Conservation (phyloP, 1,140 invertebrate species). For the Centruroides sculpturatus region DNA sequence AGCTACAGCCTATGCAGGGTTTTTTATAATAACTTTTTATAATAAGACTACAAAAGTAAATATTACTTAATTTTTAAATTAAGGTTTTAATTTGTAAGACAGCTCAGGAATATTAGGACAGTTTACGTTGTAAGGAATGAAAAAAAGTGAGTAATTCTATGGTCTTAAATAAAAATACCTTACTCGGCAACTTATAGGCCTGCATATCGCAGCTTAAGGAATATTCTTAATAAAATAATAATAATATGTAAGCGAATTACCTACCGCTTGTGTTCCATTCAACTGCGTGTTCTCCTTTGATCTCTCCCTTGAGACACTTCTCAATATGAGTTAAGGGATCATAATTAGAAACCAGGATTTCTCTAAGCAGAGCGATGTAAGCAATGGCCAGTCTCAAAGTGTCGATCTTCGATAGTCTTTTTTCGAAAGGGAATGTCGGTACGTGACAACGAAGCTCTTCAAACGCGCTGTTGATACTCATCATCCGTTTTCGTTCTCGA, state of each 20-base stretch:
- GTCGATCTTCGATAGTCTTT: constrained; percentile 82
- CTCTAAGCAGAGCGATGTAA: constrained; percentile 82
- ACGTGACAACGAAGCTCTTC: constrained; percentile 77
- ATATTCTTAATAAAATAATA: too few relatives aligned
- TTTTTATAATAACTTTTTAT: too few relatives aligned
- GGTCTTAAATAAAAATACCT: too few relatives aligned
- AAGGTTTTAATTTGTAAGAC: too few relatives aligned
- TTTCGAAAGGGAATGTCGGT: constrained; percentile 87
- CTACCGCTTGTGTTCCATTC: constrained; percentile 95
- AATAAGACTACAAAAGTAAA: too few relatives aligned
- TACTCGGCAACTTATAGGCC: too few relatives aligned
- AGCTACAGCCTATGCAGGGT: too few relatives aligned
- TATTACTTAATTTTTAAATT: too few relatives aligned
- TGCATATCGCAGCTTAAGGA: too few relatives aligned
- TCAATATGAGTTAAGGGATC: constrained; percentile 89
- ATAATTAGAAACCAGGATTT: constrained; percentile 67
- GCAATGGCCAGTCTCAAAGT: constrained; percentile 84
- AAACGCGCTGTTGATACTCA: constrained; percentile 89
- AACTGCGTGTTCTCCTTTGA: constrained; percentile 58
- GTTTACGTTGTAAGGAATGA: too few relatives aligned
- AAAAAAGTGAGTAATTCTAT: too few relatives aligned
- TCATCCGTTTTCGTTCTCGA: constrained; percentile 80
- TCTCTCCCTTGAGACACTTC: constrained; percentile 72
- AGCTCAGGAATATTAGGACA: too few relatives aligned
- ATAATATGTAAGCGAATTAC: constrained; percentile 13